Evolutionary conservation across 2,797 vertebrate species (phyloP).

Genomic region (Tokudaia tokunoshimensis): DNA sequence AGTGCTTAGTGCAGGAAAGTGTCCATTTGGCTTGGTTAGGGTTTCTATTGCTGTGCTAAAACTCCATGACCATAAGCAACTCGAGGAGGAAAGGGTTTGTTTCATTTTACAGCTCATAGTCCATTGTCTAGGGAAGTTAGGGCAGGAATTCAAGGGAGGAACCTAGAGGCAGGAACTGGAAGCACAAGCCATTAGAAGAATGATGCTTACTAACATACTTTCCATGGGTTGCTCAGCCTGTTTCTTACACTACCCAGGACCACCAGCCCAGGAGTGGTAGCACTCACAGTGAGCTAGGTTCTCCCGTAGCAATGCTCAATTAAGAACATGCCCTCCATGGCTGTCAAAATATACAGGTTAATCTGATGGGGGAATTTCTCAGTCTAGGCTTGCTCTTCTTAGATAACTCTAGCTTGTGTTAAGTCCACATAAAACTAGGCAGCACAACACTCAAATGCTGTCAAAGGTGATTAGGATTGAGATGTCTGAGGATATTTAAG

Average conservation of each 20-base stretch:
- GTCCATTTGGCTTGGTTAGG: background rate
- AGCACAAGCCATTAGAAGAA: background rate
- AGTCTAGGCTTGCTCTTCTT: background rate
- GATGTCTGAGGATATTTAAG: background rate
- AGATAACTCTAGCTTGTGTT: background rate
- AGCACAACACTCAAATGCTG: background rate
- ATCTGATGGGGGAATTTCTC: background rate
- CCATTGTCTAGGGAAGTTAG: background rate
- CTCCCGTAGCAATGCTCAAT: background rate
- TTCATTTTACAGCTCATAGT: background rate
- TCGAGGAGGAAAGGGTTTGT: background rate
- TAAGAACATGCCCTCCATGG: background rate
- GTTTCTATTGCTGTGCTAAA: background rate
- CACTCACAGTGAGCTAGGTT: background rate
- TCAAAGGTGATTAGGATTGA: background rate
- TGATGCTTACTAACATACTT: background rate
- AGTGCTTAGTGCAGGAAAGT: background rate
- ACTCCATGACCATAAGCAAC: background rate
- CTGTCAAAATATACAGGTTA: background rate
- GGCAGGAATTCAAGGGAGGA: background rate
- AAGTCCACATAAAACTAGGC: background rate
- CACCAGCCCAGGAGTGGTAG: background rate
- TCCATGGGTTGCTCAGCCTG: background rate
- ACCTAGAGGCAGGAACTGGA: background rate
- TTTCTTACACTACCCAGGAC: background rate